Evolutionary conservation across 2,888 invertebrate genomes (phyloP), one percentile per base, ranked within the genome.

Genomic region (Salpingus planirostris): DNA sequence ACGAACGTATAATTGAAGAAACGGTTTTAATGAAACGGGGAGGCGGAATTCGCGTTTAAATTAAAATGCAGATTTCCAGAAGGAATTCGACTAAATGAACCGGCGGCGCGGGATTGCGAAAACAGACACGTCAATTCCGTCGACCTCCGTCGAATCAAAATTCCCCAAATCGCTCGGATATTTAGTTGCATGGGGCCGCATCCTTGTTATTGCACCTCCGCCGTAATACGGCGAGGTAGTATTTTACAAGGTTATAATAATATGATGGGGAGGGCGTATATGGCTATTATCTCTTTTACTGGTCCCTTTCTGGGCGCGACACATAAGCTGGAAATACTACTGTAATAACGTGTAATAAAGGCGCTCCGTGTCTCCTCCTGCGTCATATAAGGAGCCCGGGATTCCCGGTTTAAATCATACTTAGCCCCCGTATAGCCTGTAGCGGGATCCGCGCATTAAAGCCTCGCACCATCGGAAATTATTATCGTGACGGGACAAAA

Each of bases 311-410:
- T 36, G 33, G 40, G 38, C 39, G 39, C 42, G 49, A 40, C 50
- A 49, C 53, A 54, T 62, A 62, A 60, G 59, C 60, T 59, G 58
- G 48, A 62, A 60, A 62, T 62, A 62, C 60, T 60, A 59, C 58
- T 52, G 56, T 56, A 60, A 62, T 62, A 62, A 60, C 57, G 59
- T 54, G 59, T 56, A 60, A 60, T 60, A 60, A 60, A 59, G 53
- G 55, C 53, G 50, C 51, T 47, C 40, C 42, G 44, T 54, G 46
- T 49, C 54, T 49, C 52, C 49, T 49, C 54, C 49, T 52, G 49
- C 53, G 53, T 56, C 55, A 50, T 50, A 54, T 49, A 56, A 44
- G 43, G 36, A 39, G 39, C 37, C 30, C 32, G n/a, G n/a, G 29
- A 37, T 36, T 38, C 44, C 33, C 21, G 37, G 42, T 42, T 47